These are phyloP conservation scores for Trachelipus rathkii DNA, from an alignment of 1,140 invertebrate species.

Conservation along the genomic window DNA sequence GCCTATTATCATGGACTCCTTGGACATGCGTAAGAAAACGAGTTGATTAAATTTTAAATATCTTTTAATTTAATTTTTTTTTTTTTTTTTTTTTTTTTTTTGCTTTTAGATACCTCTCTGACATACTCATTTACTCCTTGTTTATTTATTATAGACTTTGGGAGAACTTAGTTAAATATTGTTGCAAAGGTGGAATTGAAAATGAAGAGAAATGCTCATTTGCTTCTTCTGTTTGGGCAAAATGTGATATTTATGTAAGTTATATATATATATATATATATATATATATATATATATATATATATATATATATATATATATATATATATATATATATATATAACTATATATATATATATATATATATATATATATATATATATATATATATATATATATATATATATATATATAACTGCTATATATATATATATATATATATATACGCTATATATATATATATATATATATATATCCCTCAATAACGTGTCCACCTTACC, in stretches of 20 bases:
- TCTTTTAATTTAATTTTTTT: too few relatives aligned
- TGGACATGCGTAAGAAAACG: constrained; percentile 49
- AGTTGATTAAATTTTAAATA: not conserved
- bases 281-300: too few relatives aligned
- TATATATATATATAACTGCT: too few relatives aligned
- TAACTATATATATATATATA: too few relatives aligned
- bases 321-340: too few relatives aligned
- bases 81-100: not conserved
- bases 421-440: too few relatives aligned
- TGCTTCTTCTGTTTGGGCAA: not conserved
- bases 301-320: too few relatives aligned
- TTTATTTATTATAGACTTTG: not conserved
- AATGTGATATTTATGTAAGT: not conserved
- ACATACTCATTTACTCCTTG: not conserved
- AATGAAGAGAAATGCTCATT: not conserved
- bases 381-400: too few relatives aligned
- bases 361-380: too few relatives aligned
- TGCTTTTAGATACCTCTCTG: not conserved
- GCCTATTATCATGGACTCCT: constrained; percentile 56
- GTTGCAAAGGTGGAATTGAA: not conserved
- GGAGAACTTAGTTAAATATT: not conserved
- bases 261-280: not conserved
- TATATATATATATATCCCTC: too few relatives aligned
- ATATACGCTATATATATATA: too few relatives aligned
- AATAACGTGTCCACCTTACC: too few relatives aligned